Conservation (phyloP, 1,140 invertebrate genomes). For the Drosophila subpulchrella region DNA sequence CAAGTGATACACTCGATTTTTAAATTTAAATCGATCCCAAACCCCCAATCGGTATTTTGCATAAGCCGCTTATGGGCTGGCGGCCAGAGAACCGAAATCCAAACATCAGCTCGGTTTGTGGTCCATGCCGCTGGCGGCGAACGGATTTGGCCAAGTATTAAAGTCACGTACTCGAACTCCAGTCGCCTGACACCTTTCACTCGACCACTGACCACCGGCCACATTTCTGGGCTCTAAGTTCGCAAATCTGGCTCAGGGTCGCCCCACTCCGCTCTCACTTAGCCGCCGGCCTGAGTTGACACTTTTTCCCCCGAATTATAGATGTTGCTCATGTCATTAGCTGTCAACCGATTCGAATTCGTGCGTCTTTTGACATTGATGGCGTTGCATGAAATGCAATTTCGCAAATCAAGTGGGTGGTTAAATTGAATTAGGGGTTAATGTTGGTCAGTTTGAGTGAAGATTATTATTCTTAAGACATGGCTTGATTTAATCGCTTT, state of each 20-base stretch:
- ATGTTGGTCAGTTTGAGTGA: neutral
- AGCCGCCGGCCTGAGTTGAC: conserved; percentile 18
- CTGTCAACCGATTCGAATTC: conserved; percentile 15
- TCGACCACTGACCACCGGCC: conserved; percentile 29
- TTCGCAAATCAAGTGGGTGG: neutral
- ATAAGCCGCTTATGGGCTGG: conserved; percentile 59
- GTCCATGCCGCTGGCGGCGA: conserved; percentile 36
- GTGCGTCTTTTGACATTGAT: conserved; percentile 1
- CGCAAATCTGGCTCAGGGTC: conserved; percentile 43
- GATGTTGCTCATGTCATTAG: conserved; percentile 6
- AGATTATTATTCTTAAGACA: neutral
- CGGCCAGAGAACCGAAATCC: conserved; percentile 39
- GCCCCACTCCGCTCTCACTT: conserved; percentile 6
- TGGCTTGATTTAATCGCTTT: neutral
- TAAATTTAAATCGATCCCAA: conserved; percentile 25
- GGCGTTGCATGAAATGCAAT: conserved; percentile 3
- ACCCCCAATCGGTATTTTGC: conserved; percentile 30
- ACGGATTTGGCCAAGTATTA: conserved; percentile 20
- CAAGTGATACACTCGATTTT: conserved; percentile 30
- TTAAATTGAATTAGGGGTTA: neutral
- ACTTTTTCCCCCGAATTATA: conserved; percentile 11
- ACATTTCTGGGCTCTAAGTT: conserved; percentile 19
- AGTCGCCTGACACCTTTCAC: conserved; percentile 56
- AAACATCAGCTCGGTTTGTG: conserved; percentile 43
- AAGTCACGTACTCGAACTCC: conserved; percentile 34